Conservation (phyloP, 2,888 invertebrate genomes). For the Ferrisia virgata region DNA sequence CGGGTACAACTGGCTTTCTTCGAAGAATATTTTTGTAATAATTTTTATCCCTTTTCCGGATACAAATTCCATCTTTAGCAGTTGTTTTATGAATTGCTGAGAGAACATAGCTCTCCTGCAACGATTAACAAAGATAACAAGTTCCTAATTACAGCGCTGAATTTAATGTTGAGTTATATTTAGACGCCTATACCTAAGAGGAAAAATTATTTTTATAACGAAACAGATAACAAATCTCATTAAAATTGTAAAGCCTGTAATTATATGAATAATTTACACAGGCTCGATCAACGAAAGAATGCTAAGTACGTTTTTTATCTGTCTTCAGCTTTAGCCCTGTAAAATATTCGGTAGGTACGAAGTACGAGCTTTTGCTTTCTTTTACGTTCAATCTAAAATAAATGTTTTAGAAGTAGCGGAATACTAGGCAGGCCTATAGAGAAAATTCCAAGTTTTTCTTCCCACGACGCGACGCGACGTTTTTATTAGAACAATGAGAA, state of each 20-base stretch:
- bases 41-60: background rate
- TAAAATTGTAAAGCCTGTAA: conserved; percentile 13
- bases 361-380: background rate
- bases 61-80: background rate
- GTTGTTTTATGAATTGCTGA: background rate
- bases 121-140: conserved; percentile 28
- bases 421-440: background rate
- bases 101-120: background rate
- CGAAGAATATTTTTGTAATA: background rate
- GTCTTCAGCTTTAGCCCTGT: background rate
- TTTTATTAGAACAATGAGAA: too few relatives aligned
- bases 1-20: background rate
- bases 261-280: conserved; percentile 17
- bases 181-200: background rate
- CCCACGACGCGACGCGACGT: background rate
- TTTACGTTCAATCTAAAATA: background rate
- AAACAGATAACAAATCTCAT: conserved; percentile 19
- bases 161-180: conserved; percentile 23
- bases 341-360: background rate
- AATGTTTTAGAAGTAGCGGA: background rate
- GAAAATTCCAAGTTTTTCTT: background rate
- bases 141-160: conserved; percentile 19
- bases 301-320: background rate
- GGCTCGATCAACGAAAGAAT: background rate
- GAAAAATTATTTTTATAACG: background rate